A percentile compares a stretch with the other conserved stretches of the same genome.
Evolutionary conservation across 2,888 invertebrate species (phyloP).

Genomic region (Chydorus sphaericus): DNA sequence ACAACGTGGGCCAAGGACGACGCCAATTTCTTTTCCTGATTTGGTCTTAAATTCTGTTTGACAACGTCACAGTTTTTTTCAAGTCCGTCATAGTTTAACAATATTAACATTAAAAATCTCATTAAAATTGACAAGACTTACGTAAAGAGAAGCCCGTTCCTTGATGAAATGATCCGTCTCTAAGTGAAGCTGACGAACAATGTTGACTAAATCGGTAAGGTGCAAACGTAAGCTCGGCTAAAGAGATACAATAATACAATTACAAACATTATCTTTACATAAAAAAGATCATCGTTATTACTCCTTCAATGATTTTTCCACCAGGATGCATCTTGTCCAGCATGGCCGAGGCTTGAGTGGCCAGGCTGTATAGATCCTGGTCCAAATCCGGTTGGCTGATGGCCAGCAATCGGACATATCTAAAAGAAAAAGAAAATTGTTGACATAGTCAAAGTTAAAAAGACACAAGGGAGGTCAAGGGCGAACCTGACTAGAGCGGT

Average conservation of each 20-base stretch:
- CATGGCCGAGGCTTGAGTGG: slow-evolving; percentile 50
- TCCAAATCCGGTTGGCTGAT: slow-evolving; percentile 52
- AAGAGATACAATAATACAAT: slow-evolving; percentile 18
- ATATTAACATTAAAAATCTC: not conserved
- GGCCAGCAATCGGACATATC: slow-evolving; percentile 41
- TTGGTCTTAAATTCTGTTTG: slow-evolving; percentile 41
- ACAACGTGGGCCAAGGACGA: slow-evolving; percentile 51
- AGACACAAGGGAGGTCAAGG: too few species aligned
- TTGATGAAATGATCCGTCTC: slow-evolving; percentile 53
- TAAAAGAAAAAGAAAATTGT: slow-evolving; percentile 16
- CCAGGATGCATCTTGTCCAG: slow-evolving; percentile 63
- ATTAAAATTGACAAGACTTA: slow-evolving; percentile 3
- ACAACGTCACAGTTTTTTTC: slow-evolving; percentile 1
- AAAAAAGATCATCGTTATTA: slow-evolving; percentile 23
- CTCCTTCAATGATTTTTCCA: slow-evolving; percentile 62
- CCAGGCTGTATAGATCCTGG: slow-evolving; percentile 57
- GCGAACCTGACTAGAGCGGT: slow-evolving; percentile 74
- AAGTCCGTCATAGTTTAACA: not conserved
- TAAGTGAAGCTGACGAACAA: slow-evolving; percentile 49
- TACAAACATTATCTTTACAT: not conserved
- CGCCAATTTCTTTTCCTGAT: slow-evolving; percentile 51
- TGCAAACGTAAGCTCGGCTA: slow-evolving; percentile 52
- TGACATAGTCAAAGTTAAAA: not conserved
- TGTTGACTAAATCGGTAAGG: slow-evolving; percentile 57
- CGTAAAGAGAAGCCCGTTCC: slow-evolving; percentile 34